Evolutionary conservation across 2,888 invertebrate genomes (phyloP), one percentile per base, ranked within the genome.

Genomic region (Ferdinandea cuprea): DNA sequence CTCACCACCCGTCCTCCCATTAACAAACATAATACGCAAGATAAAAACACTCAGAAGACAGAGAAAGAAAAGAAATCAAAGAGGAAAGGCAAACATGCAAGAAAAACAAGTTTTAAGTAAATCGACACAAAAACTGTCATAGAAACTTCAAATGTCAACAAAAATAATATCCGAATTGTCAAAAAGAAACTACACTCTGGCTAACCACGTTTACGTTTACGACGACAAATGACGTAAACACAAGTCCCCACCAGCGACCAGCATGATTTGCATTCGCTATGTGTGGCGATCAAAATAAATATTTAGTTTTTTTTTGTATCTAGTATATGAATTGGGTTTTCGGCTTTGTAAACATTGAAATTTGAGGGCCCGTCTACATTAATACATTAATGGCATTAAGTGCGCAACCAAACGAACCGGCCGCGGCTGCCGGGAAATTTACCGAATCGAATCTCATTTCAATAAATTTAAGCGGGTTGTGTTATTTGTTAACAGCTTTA

Each of bases 191-290:
- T 32, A 46, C 19, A 40, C 3, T 21, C 13, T 11, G 15, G n/a
- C 30, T n/a, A n/a, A n/a, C n/a, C n/a, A n/a, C n/a, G n/a, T n/a
- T n/a, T n/a, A n/a, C n/a, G n/a, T n/a, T n/a, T n/a, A n/a, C n/a
- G n/a, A n/a, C n/a, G n/a, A n/a, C n/a, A 48, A 42, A 80, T 80
- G 76, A 80, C 80, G 80, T 46, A 54, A 61, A 72, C 35, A 61
- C 17, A 40, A 15, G 54, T 37, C 73, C 46, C 17, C 17, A 61
- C 50, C 46, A 58, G 44, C 44, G 4, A 19, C 19, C 44, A 17
- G 6, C 19, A 3, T 1, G 17, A 8, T 74, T 61, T 63, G 42
- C 79, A 68, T 74, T 58, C n/a, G 44, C 58, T 78, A 52, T 78
- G 72, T 78, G 65, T 40, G 74, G 40, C 50, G 15, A 50, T 30